phyloP scores from a whole-genome alignment of 2,888 invertebrate species.

The Oxytorus armatus region DNA sequence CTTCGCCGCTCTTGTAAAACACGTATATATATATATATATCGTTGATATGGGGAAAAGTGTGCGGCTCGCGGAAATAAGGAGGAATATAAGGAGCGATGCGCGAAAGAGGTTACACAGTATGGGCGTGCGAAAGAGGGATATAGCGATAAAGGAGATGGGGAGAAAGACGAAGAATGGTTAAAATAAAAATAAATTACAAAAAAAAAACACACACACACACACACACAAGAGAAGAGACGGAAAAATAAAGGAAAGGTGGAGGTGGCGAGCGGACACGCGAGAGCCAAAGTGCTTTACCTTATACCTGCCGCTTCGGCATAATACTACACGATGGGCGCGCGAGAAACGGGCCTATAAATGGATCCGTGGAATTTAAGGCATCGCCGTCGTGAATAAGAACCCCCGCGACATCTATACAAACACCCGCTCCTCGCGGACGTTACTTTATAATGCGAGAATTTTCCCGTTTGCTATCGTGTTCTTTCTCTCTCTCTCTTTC shows the following conservation, averaged over 20 bases:
- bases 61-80: constrained; percentile 69
- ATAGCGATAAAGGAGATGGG: constrained; percentile 60
- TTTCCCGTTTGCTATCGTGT: constrained; percentile 55
- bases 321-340: constrained; percentile 71
- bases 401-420: constrained; percentile 68
- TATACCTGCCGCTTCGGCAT: constrained; percentile 73
- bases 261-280: constrained; percentile 68
- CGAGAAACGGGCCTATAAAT: constrained; percentile 74
- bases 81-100: constrained; percentile 69
- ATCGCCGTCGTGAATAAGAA: constrained; percentile 61
- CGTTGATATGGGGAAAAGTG: constrained; percentile 57
- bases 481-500: too few relatives aligned
- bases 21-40: constrained; percentile 20
- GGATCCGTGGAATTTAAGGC: constrained; percentile 72
- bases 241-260: constrained; percentile 50
- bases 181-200: constrained; percentile 38
- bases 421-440: constrained; percentile 27
- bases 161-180: constrained; percentile 55
- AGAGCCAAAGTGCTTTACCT: constrained; percentile 77
- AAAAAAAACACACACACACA: too few relatives aligned
- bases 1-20: constrained; percentile 42
- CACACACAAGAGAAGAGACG: too few relatives aligned
- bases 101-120: constrained; percentile 63
- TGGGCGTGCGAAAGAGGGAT: constrained; percentile 61
- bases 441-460: constrained; percentile 67